Percentiles rank a stretch among this genome's conserved stretches.
Evolutionary conservation across 2,888 invertebrate species (phyloP).

Genomic region (Iphiclides podalirius): DNA sequence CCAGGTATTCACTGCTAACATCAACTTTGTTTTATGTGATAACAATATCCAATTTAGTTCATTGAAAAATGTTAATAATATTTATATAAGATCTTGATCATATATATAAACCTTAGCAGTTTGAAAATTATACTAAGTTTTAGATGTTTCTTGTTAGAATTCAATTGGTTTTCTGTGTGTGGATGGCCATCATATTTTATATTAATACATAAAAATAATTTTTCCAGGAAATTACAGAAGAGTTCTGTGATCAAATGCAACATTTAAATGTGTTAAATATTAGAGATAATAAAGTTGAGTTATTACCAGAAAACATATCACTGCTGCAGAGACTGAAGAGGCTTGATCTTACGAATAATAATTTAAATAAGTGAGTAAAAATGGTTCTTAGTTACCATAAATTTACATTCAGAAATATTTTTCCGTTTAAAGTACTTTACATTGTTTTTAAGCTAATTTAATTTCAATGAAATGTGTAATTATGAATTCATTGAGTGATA

Average conservation of each 20-base stretch:
- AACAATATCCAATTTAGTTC: background rate
- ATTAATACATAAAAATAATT: background rate
- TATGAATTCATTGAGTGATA: too few relatives aligned
- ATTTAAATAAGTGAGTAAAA: conserved; percentile 73
- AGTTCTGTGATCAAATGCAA: conserved; percentile 85
- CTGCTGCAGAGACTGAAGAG: conserved; percentile 87
- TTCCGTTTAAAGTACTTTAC: background rate
- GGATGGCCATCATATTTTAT: too few relatives aligned
- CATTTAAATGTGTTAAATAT: conserved; percentile 88
- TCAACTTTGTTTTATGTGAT: background rate
- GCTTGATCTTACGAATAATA: conserved; percentile 92
- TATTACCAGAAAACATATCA: conserved; percentile 89
- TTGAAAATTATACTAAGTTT: too few relatives aligned
- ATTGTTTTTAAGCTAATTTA: too few relatives aligned
- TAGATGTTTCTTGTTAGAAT: too few relatives aligned
- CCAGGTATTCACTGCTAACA: conserved; percentile 79
- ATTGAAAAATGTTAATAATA: too few relatives aligned
- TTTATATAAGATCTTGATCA: too few relatives aligned
- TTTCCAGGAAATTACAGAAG: conserved; percentile 84
- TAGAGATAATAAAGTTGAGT: conserved; percentile 88
- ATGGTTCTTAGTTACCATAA: background rate
- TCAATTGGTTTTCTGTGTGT: too few relatives aligned
- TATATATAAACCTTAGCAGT: too few relatives aligned
- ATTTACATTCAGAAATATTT: background rate
- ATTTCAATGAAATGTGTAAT: too few relatives aligned